These are phyloP conservation scores for Bombus breviceps DNA, from an alignment of 1,140 invertebrate species.

Conservation along the genomic window DNA sequence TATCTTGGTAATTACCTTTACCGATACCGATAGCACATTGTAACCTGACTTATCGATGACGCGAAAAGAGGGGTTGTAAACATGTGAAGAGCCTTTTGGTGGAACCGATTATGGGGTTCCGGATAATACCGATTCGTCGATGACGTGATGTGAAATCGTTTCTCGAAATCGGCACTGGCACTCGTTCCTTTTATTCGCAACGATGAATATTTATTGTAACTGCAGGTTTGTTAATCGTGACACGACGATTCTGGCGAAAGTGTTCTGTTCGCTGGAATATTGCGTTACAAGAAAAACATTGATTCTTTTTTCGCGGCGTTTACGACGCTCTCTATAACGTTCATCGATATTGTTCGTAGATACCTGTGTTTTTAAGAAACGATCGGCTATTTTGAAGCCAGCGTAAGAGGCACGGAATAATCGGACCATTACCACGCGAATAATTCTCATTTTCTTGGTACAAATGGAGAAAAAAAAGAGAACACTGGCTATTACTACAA, in stretches of 20 bases:
- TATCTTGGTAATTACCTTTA: slow-evolving; percentile 3
- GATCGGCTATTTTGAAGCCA: neutral
- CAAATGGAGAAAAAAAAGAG: too few relatives aligned
- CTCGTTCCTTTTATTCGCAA: slow-evolving; percentile 29
- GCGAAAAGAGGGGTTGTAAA: neutral
- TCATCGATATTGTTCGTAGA: neutral
- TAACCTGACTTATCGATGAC: slow-evolving; percentile 14
- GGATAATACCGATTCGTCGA: slow-evolving; percentile 38
- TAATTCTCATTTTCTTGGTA: too few relatives aligned
- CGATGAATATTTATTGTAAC: slow-evolving; percentile 39
- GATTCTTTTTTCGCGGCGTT: slow-evolving; percentile 4
- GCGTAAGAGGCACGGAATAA: neutral
- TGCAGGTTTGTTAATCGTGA: slow-evolving; percentile 31
- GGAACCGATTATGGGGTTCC: slow-evolving; percentile 40
- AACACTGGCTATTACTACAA: neutral
- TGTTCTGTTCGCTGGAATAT: slow-evolving; percentile 31
- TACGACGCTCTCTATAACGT: neutral
- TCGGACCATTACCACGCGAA: neutral
- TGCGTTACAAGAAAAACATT: slow-evolving; percentile 23
- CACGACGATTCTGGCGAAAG: slow-evolving; percentile 35
- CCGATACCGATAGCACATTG: neutral
- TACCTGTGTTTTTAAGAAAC: neutral
- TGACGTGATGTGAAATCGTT: slow-evolving; percentile 46
- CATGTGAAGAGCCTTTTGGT: neutral
- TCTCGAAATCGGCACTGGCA: slow-evolving; percentile 35